These are phyloP conservation scores for Periophthalmus modestus DNA, from an alignment of 2,113 vertebrate species.

Conservation along the genomic window DNA sequence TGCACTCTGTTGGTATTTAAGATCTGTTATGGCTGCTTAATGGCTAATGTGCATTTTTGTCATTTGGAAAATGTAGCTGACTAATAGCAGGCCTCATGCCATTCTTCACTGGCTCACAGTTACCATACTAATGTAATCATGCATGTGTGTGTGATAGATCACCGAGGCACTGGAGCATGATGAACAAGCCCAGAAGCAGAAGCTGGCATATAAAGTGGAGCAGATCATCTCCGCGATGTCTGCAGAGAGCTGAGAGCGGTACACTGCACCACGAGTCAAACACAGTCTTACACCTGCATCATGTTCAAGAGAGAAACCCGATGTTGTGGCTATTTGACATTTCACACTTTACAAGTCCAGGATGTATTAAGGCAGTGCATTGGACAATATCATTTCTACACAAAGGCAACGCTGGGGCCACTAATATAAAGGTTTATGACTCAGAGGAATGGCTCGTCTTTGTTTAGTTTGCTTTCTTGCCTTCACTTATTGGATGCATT, in stretches of 20 bases:
- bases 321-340: background rate
- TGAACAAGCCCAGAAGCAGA: constrained; percentile 90
- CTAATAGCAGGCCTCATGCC: constrained; percentile 4
- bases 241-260: constrained; percentile 85
- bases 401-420: background rate
- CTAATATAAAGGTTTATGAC: too few species aligned
- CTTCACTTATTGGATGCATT: background rate
- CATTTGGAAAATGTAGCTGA: constrained; percentile 7
- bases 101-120: constrained; percentile 19
- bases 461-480: background rate
- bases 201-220: constrained; percentile 90
- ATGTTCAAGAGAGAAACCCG: background rate
- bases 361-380: background rate
- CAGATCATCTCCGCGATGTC: constrained; percentile 90
- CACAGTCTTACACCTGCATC: constrained; percentile 11
- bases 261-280: constrained; percentile 23
- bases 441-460: background rate
- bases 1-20: background rate
- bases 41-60: constrained; percentile 3
- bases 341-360: background rate
- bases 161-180: constrained; percentile 90
- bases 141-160: constrained; percentile 76
- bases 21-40: constrained; percentile 6
- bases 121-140: constrained; percentile 12
- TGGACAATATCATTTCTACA: background rate